phyloP scores from a whole-genome alignment of 1,140 invertebrate species.

The Delia radicum region DNA sequence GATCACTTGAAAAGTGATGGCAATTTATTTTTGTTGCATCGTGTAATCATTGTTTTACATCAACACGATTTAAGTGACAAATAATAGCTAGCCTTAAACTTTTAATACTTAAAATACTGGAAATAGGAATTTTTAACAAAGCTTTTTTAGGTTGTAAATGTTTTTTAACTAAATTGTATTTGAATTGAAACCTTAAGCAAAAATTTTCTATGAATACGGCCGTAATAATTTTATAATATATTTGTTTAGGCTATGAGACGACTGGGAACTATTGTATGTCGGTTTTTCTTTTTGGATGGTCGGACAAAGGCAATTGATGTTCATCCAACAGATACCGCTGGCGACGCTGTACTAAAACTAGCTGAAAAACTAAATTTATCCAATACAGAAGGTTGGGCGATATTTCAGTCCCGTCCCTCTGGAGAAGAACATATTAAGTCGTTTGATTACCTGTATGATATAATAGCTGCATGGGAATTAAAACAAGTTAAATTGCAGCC shows the following conservation, averaged over 20 bases:
- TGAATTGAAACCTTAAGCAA: background rate
- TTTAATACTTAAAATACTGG: no score
- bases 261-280: slow-evolving; percentile 88
- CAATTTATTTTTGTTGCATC: no score
- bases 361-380: slow-evolving; percentile 83
- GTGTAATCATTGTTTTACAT: no score
- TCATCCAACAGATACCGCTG: slow-evolving; percentile 90
- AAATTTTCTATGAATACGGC: no score
- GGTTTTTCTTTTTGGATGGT: slow-evolving; percentile 94
- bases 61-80: no score
- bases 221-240: no score
- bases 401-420: slow-evolving; percentile 83
- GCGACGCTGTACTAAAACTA: slow-evolving; percentile 83
- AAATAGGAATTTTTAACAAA: no score
- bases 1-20: no score
- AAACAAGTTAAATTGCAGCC: slow-evolving; percentile 65
- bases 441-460: slow-evolving; percentile 91
- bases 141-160: background rate
- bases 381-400: slow-evolving; percentile 89
- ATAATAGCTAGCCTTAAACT: no score
- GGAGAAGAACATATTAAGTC: slow-evolving; percentile 89
- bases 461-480: slow-evolving; percentile 90
- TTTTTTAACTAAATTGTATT: background rate
- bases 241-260: slow-evolving; percentile 82
- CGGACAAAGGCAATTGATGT: slow-evolving; percentile 94